A percentile compares a stretch with the other conserved stretches of the same genome.
Evolutionary conservation across 2,797 vertebrate species (phyloP).

Genomic region (Hafferia zeledoni): DNA sequence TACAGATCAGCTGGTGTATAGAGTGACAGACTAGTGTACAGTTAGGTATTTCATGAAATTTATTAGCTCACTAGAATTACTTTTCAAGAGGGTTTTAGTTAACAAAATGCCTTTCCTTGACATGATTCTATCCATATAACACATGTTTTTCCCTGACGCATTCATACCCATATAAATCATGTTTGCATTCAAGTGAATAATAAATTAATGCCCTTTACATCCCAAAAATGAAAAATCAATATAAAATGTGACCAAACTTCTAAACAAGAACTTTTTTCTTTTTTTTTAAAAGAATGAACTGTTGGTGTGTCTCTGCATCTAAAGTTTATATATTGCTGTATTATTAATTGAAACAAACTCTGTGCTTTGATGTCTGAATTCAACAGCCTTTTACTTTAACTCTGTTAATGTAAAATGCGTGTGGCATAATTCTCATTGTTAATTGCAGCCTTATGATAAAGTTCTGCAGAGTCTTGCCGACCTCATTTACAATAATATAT

Average conservation of each 20-base stretch:
- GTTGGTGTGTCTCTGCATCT: neutral
- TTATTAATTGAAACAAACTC: neutral
- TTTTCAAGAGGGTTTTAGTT: neutral
- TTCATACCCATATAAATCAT: neutral
- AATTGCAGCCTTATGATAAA: slow-evolving; percentile 13
- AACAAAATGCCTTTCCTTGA: neutral
- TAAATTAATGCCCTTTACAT: neutral
- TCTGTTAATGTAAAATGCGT: neutral
- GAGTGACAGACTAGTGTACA: neutral
- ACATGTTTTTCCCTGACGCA: neutral
- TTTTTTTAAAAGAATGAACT: neutral
- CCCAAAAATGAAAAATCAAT: neutral
- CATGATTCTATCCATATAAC: neutral
- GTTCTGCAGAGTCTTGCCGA: neutral
- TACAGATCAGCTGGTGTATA: neutral
- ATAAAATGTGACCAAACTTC: neutral
- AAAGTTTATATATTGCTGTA: neutral
- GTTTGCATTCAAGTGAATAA: neutral
- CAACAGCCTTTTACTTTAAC: neutral
- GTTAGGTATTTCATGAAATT: neutral
- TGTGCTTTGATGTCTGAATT: neutral
- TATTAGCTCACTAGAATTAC: neutral
- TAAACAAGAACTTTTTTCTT: neutral
- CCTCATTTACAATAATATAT: neutral
- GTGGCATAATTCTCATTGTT: neutral